These are phyloP conservation scores for Agrotis exclamationis DNA, from an alignment of 2,888 invertebrate genomes.

Conservation along the genomic window DNA sequence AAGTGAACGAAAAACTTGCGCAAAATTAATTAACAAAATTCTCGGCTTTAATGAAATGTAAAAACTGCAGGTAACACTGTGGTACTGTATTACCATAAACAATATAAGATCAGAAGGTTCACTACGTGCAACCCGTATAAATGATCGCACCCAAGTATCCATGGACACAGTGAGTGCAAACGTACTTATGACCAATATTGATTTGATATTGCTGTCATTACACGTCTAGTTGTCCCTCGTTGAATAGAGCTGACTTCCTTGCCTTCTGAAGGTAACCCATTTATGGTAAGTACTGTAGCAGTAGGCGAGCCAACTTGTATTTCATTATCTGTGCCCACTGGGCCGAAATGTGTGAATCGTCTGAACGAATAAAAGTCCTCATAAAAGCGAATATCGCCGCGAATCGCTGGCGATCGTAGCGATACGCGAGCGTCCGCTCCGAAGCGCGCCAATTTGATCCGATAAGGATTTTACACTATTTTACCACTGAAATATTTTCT, in stretches of 20 bases:
- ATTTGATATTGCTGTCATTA: background rate
- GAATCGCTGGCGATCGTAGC: conserved; percentile 59
- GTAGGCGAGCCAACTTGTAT: conserved; percentile 58
- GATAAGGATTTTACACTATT: conserved; percentile 72
- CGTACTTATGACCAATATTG: background rate
- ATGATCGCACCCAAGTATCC: background rate
- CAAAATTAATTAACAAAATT: conserved; percentile 54
- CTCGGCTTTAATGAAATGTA: conserved; percentile 52
- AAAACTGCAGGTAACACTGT: conserved; percentile 47
- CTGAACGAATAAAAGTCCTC: conserved; percentile 64
- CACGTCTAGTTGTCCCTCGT: background rate
- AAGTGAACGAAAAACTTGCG: conserved; percentile 44
- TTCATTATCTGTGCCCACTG: conserved; percentile 63
- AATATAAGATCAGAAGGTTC: background rate
- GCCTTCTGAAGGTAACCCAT: conserved; percentile 1
- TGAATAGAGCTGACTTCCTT: background rate
- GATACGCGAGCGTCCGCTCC: conserved; percentile 55
- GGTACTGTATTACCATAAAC: background rate
- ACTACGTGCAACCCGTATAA: background rate
- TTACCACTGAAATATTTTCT: conserved; percentile 62
- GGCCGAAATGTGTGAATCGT: conserved; percentile 63
- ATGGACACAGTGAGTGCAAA: background rate
- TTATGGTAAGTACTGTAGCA: conserved; percentile 11
- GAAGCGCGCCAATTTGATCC: conserved; percentile 65
- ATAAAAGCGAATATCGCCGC: conserved; percentile 65